Conservation (phyloP, 2,797 vertebrate species). For the Dicrostonyx torquatus region DNA sequence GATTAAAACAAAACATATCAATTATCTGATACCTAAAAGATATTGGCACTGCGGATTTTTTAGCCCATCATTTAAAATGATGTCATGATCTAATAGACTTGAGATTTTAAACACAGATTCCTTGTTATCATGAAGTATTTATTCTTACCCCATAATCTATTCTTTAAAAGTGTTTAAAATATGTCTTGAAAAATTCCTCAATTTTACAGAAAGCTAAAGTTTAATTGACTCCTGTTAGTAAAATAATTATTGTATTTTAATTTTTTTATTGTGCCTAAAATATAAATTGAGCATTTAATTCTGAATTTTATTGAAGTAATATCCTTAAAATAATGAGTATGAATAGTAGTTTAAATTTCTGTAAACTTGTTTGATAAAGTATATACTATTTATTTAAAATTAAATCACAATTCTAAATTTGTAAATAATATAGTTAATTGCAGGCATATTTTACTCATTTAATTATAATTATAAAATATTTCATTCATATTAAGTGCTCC, state of each 20-base stretch:
- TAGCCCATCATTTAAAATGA: conserved; percentile 2
- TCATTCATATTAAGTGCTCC: background rate
- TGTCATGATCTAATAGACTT: background rate
- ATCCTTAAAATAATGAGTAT: background rate
- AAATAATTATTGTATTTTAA: background rate
- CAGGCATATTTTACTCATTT: background rate
- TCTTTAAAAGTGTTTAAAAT: background rate
- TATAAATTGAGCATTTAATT: background rate
- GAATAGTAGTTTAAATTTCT: background rate
- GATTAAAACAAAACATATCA: background rate
- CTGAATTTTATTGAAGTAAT: background rate
- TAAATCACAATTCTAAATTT: background rate
- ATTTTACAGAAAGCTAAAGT: conserved; percentile 5
- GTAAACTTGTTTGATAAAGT: background rate
- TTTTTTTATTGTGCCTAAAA: background rate
- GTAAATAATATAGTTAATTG: background rate
- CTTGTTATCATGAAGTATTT: conserved; percentile 20
- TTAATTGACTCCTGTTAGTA: background rate
- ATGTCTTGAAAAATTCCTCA: background rate
- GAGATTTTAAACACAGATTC: background rate
- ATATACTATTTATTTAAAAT: background rate
- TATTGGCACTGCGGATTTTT: conserved; percentile 63
- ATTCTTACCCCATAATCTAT: background rate
- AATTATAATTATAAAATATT: background rate
- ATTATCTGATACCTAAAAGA: conserved; percentile 41